Conservation (phyloP, 2,113 vertebrate genomes). For the Anolis sagrei region DNA sequence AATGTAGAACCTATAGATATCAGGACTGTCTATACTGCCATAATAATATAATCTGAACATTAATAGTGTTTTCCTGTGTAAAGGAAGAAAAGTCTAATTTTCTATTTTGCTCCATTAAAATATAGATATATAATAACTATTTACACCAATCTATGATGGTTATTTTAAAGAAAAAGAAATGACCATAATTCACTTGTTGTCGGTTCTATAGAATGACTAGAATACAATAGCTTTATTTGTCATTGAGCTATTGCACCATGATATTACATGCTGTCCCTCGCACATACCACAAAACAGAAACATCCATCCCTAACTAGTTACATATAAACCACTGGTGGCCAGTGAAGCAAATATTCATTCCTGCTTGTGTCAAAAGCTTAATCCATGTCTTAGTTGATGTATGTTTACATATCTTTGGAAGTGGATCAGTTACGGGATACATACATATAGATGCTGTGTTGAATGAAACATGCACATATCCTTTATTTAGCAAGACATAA, state of each 20-base stretch:
- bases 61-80: not conserved
- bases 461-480: constrained; percentile 72
- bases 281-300: too few relatives aligned
- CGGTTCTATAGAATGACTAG: not conserved
- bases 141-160: not conserved
- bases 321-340: not conserved
- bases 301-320: too few relatives aligned
- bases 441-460: constrained; percentile 34
- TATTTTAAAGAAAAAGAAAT: not conserved
- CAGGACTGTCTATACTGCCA: not conserved
- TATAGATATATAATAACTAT: too few relatives aligned
- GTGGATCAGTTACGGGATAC: not conserved
- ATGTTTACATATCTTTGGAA: not conserved
- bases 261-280: too few relatives aligned
- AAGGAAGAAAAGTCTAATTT: not conserved
- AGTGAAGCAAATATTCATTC: not conserved
- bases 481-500: constrained; percentile 80
- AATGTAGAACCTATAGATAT: too few relatives aligned
- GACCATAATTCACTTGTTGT: not conserved
- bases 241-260: too few relatives aligned
- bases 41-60: not conserved
- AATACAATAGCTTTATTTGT: too few relatives aligned
- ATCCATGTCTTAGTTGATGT: not conserved
- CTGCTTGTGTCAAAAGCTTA: not conserved
- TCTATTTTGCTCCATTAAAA: not conserved